Conservation (phyloP, 1,140 invertebrate species). For the Asbolus verrucosus region DNA sequence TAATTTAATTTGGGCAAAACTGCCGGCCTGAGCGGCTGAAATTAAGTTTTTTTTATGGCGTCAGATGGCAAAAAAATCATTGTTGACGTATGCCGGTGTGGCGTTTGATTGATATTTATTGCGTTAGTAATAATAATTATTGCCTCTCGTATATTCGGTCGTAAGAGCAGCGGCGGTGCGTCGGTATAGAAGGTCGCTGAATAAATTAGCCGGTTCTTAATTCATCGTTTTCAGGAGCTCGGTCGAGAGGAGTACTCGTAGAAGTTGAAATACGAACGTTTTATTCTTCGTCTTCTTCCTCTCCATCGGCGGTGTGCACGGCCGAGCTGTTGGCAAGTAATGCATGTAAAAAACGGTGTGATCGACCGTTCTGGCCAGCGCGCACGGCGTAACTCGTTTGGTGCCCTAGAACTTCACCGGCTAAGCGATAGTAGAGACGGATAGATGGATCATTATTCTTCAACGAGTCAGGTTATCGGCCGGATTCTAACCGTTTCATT, state of each 20-base stretch:
- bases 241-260: not conserved
- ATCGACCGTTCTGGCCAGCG: slow-evolving; percentile 59
- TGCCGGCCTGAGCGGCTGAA: not conserved
- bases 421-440: slow-evolving; percentile 42
- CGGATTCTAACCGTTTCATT: slow-evolving; percentile 42
- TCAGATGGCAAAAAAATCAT: slow-evolving; percentile 4
- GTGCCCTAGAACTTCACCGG: slow-evolving; percentile 56
- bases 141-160: slow-evolving; percentile 2
- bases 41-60: not conserved
- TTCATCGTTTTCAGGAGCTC: slow-evolving; percentile 1
- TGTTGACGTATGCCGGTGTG: slow-evolving; percentile 1
- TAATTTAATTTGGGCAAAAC: not conserved
- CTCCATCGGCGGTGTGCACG: slow-evolving; percentile 13
- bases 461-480: slow-evolving; percentile 43
- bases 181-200: slow-evolving; percentile 3
- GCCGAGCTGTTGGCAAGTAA: slow-evolving; percentile 41
- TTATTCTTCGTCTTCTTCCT: slow-evolving; percentile 2
- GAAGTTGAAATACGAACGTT: slow-evolving; percentile 1
- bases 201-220: slow-evolving; percentile 27
- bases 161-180: not conserved
- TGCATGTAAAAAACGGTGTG: slow-evolving; percentile 55
- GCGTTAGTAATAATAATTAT: slow-evolving; percentile 21
- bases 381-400: slow-evolving; percentile 52
- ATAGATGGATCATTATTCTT: slow-evolving; percentile 50
- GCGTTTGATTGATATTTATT: slow-evolving; percentile 19